Percentiles rank a stretch among this genome's conserved stretches.
phyloP scores from a whole-genome alignment of 1,140 invertebrate species.

The Scaptomyza graminum region DNA sequence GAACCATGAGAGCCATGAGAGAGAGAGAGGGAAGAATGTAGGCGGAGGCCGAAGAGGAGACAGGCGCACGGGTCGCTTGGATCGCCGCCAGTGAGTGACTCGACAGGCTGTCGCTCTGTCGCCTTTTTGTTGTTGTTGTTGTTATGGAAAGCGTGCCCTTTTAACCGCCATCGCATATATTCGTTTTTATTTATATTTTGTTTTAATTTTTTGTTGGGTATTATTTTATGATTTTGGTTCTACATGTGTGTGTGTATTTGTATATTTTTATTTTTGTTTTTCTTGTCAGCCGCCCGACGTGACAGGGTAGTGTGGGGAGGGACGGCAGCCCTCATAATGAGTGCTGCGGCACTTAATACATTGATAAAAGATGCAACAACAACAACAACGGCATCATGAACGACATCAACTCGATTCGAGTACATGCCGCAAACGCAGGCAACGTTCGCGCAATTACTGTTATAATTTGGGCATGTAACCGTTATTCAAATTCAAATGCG shows the following conservation, averaged over 20 bases:
- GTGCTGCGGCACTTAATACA: slow-evolving; percentile 73
- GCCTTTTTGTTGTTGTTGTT: slow-evolving; percentile 71
- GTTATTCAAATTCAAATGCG: slow-evolving; percentile 80
- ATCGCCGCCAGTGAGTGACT: slow-evolving; percentile 21
- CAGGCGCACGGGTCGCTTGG: slow-evolving; percentile 26
- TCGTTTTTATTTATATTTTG: slow-evolving; percentile 66
- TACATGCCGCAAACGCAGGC: slow-evolving; percentile 56
- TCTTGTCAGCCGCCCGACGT: slow-evolving; percentile 36
- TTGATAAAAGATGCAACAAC: slow-evolving; percentile 80
- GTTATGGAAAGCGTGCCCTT: slow-evolving; percentile 82
- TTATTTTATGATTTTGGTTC: slow-evolving; percentile 55
- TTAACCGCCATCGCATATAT: slow-evolving; percentile 79
- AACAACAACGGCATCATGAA: neutral
- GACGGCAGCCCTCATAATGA: slow-evolving; percentile 69
- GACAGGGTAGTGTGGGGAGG: neutral
- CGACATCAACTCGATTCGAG: slow-evolving; percentile 4
- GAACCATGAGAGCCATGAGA: slow-evolving; percentile 38
- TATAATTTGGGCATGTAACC: slow-evolving; percentile 72
- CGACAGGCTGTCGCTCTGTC: slow-evolving; percentile 13
- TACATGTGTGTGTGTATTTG: slow-evolving; percentile 35
- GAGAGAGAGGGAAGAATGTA: slow-evolving; percentile 18
- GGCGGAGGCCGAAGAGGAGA: slow-evolving; percentile 23
- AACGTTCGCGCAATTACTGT: slow-evolving; percentile 65
- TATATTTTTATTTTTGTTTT: slow-evolving; percentile 55
- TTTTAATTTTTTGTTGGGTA: slow-evolving; percentile 46